Base-by-base conservation (phyloP, 1,140 invertebrate species). In the Drosophila tsacasi region DNA sequence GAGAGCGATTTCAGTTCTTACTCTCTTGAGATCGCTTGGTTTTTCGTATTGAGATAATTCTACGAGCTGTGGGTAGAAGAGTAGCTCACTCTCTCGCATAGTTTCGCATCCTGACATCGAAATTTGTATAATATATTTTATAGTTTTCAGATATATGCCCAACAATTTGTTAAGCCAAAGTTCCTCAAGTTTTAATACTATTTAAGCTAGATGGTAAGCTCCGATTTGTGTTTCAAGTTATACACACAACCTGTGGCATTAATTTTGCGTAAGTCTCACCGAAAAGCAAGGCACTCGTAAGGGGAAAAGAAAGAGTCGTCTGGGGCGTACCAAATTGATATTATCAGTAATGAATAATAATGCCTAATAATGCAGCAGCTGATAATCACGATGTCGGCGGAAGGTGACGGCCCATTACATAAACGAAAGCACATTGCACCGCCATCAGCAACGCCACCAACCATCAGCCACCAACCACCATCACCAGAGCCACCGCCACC, bases 301-400 rank as follows among this genome's bases (percentile, higher is more conserved):
- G 19, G 27, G 19, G 35, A 57, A 25, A 40, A 67, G 49, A 81
- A 65, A 64, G 54, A 67, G 65, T 17, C 50, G n/a, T 62, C 63
- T 47, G 6, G 40, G 72, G 61, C 73, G 63, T 72, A 69, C 49
- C 72, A 71, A 86, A 89, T 83, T 73, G 77, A 80, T 89, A 74
- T 66, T 77, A 86, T 89, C 84, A 74, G 80, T 77, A 87, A 89
- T 89, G 61, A 80, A 87, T 78, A 83, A 83, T 83, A 83, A 87
- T 87, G 76, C 84, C 79, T 55, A 83, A 87, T 87, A 86, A 79
- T 76, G 58, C 63, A 47, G 40, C 40, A 8, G 27, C 62, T 59
- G 58, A 61, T 60, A 60, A 79, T 76, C 60, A 23, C 49, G 67
- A 77, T 82, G 73, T 25, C 55, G 39, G 49, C 64, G 63, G 67